phyloP scores from a whole-genome alignment of 2,888 invertebrate genomes.

The Campoplex nolae region DNA sequence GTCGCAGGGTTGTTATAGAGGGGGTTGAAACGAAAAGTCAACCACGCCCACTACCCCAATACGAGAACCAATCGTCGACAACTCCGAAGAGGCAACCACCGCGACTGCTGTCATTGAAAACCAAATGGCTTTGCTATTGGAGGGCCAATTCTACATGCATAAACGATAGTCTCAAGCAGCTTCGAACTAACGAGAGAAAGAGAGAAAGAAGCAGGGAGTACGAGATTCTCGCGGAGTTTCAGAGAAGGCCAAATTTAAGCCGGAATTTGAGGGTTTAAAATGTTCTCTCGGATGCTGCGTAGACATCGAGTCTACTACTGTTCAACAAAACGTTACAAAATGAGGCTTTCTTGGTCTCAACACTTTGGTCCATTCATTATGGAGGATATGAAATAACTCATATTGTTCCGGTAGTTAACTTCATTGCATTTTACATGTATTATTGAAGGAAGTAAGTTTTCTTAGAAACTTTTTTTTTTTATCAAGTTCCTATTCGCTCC shows the following conservation, averaged over 20 bases:
- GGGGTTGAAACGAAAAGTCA: conserved; percentile 51
- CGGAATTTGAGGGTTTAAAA: conserved; percentile 72
- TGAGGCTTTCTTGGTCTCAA: neutral
- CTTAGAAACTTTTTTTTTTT: too few relatives aligned
- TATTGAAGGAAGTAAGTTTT: too few relatives aligned
- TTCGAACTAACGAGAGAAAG: neutral
- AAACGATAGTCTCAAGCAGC: neutral
- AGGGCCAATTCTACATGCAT: conserved; percentile 40
- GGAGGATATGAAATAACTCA: neutral
- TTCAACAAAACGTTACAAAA: neutral
- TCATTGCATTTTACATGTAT: too few relatives aligned
- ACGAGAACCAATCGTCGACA: conserved; percentile 68
- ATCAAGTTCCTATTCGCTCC: too few relatives aligned
- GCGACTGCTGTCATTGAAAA: conserved; percentile 69
- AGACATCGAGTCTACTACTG: neutral
- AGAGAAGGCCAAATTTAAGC: conserved; percentile 68
- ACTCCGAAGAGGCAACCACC: conserved; percentile 63
- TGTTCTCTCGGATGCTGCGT: conserved; percentile 59
- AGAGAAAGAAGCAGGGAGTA: neutral
- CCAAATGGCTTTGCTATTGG: conserved; percentile 71
- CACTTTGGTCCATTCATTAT: neutral
- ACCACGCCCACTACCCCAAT: conserved; percentile 69
- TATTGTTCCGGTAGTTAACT: too few relatives aligned
- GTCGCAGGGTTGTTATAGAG: conserved; percentile 17
- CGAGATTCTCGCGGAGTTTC: conserved; percentile 13